phyloP scores from a whole-genome alignment of 2,113 vertebrate genomes.

The Scopus umbretta region DNA sequence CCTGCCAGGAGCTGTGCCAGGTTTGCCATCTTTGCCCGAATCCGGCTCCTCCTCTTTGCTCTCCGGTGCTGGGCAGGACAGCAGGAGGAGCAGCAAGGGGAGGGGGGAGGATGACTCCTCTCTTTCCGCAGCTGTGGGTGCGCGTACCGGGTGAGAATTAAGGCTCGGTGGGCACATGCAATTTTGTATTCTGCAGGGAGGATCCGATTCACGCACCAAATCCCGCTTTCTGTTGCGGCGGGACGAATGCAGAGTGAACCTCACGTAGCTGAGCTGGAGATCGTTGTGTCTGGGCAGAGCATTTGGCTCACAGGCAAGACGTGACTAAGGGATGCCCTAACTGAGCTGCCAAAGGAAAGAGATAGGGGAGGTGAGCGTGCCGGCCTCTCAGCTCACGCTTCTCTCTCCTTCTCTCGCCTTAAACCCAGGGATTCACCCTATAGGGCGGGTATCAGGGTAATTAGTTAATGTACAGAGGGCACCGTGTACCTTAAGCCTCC shows the following conservation, averaged over 20 bases:
- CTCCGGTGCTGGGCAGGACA: not conserved
- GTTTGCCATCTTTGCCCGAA: not conserved
- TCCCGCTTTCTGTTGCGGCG: not conserved
- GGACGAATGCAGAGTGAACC: not conserved
- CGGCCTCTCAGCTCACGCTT: not conserved
- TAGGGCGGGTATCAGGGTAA: not conserved
- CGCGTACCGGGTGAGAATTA: not conserved
- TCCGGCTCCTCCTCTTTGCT: not conserved
- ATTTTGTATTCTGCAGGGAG: not conserved
- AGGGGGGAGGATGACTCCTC: not conserved
- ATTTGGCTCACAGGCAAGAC: not conserved
- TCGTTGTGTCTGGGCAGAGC: rapidly evolving
- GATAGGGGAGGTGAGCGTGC: not conserved
- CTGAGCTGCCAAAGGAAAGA: not conserved
- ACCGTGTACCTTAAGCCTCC: rapidly evolving
- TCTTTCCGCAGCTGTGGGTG: not conserved
- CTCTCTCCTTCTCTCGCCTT: not conserved
- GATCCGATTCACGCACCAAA: rapidly evolving
- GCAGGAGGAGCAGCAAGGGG: not conserved
- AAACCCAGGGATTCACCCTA: not conserved
- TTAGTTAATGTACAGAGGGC: not conserved
- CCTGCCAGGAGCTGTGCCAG: not conserved
- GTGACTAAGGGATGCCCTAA: not conserved
- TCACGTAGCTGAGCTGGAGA: not conserved
- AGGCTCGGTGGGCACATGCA: not conserved